Evolutionary conservation across 2,888 invertebrate species (phyloP).

Genomic region (Herminia tarsipennalis): DNA sequence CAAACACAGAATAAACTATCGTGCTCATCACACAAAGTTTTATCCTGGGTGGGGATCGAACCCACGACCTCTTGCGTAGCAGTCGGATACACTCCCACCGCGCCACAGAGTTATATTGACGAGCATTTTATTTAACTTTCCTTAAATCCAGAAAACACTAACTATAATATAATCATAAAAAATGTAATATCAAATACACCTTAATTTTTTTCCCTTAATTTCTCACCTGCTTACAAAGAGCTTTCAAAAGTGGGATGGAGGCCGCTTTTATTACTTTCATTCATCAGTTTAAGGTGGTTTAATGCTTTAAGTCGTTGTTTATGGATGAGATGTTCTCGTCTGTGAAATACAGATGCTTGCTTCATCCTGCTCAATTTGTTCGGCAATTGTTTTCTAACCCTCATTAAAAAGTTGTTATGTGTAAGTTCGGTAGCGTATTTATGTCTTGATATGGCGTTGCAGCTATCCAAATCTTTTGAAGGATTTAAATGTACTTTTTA

Average conservation of each 20-base stretch:
- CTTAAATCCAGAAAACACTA: no score
- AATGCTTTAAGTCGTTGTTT: conserved; percentile 40
- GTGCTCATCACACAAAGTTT: no score
- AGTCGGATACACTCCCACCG: no score
- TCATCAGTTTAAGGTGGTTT: conserved; percentile 43
- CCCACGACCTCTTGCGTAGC: no score
- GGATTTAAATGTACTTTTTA: no score
- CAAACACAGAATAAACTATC: no score
- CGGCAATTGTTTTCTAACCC: conserved; percentile 38
- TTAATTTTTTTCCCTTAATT: conserved; percentile 33
- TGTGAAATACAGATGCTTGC: conserved; percentile 30
- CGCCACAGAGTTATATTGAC: no score
- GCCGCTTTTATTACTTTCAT: conserved; percentile 52
- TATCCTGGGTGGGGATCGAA: no score
- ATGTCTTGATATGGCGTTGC: no score
- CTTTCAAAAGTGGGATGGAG: conserved; percentile 46
- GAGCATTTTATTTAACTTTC: no score
- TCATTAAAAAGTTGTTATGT: conserved; percentile 3
- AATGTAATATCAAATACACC: conserved; percentile 1
- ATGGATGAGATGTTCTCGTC: conserved; percentile 21
- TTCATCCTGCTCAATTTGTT: conserved; percentile 43
- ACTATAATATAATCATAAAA: not conserved
- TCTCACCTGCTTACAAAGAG: conserved; percentile 52
- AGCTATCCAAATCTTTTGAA: no score
- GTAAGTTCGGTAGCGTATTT: no score